A percentile compares a stretch with the other conserved stretches of the same genome.
phyloP scores from a whole-genome alignment of 1,140 invertebrate genomes.

The Ectropis grisescens region DNA sequence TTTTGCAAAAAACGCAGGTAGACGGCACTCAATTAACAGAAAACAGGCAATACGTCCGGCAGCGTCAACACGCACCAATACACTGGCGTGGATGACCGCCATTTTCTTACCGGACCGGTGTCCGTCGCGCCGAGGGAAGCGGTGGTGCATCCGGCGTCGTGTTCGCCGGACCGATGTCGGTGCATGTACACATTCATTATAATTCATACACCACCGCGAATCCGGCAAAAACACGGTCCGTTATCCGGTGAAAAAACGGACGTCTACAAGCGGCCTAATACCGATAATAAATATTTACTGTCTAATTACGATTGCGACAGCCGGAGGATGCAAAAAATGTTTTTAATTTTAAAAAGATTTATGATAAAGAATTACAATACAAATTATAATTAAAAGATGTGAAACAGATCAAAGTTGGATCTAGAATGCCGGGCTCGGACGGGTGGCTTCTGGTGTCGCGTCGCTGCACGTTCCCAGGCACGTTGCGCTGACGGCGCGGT shows the following conservation, averaged over 20 bases:
- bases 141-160: constrained; percentile 12
- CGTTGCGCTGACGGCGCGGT: no score
- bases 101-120: constrained; percentile 16
- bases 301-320: no score
- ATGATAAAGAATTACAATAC: no score
- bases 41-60: constrained; percentile 9
- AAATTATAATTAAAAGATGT: no score
- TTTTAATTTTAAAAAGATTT: no score
- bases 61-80: constrained; percentile 10
- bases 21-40: constrained; percentile 11
- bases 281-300: no score
- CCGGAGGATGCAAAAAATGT: no score
- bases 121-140: constrained; percentile 16
- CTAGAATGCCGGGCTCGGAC: no score
- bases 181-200: constrained; percentile 17
- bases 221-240: constrained; percentile 18
- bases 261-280: constrained; percentile 13
- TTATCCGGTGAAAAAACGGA: constrained; percentile 17
- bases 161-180: constrained; percentile 19
- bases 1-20: constrained; percentile 19
- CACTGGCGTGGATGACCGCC: constrained; percentile 13
- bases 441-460: no score
- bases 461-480: no score
- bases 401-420: no score
- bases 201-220: constrained; percentile 12